Conservation (phyloP, 2,113 vertebrate genomes). For the Penelope pileata region DNA sequence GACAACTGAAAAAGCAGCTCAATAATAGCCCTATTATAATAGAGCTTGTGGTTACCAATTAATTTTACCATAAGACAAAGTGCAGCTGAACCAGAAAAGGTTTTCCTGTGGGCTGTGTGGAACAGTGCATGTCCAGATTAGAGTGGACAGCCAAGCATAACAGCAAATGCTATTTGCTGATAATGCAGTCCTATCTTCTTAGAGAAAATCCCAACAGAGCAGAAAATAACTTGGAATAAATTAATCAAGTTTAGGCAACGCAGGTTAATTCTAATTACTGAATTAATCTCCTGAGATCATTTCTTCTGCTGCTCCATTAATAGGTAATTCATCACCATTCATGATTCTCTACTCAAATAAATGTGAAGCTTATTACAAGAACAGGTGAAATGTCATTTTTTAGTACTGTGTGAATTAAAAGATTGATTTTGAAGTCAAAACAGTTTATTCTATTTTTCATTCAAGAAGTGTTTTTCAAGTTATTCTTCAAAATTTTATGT, state of each 20-base stretch:
- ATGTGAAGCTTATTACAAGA: not conserved
- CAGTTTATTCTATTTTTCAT: not conserved
- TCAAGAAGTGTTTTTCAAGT: not conserved
- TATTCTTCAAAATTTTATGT: not conserved
- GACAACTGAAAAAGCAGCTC: not conserved
- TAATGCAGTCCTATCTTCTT: not conserved
- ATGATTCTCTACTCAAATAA: not conserved
- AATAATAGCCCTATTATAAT: not conserved
- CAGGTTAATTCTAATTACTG: not conserved
- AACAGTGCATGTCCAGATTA: not conserved
- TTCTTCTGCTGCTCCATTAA: not conserved
- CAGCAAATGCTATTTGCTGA: not conserved
- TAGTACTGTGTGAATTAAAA: not conserved
- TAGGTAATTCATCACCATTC: not conserved
- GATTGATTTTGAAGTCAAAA: not conserved
- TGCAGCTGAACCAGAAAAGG: not conserved
- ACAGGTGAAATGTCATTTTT: not conserved
- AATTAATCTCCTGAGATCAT: constrained; percentile 3
- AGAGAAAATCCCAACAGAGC: not conserved
- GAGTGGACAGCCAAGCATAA: not conserved
- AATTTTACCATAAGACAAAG: not conserved
- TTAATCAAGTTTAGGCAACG: not conserved
- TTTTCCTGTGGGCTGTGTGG: not conserved
- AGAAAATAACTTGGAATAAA: constrained; percentile 10
- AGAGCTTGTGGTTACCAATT: not conserved